Evolutionary conservation across 2,888 invertebrate genomes (phyloP), one percentile per base, ranked within the genome.

Genomic region (Eulithis prunata): DNA sequence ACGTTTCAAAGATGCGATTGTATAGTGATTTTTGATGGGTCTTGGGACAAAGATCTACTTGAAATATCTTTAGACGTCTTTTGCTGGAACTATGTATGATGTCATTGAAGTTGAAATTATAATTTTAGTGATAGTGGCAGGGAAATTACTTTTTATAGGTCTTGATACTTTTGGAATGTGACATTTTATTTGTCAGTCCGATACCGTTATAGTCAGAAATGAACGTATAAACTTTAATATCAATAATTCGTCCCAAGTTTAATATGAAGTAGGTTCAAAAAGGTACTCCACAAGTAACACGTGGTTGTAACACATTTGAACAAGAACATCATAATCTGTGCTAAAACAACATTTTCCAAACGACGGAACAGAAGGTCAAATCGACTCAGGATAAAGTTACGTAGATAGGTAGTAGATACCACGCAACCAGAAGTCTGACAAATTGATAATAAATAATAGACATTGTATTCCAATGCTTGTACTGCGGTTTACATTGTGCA

Each of bases 391-490:
- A 57, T 58, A 59, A 52, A 52, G 43, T 59, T 59, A 52, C 59
- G 41, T 41, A 32, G 52, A 21, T 56, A 32, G 52, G 38, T 56
- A 32, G 55, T 55, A 47, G 21, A 21, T 21, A 21, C 54, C 10
- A 53, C 63, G 55, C 66, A 66, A 59, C 56, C 54, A 11, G 60
- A 53, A 43, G 38, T 51, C 54, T 59, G 68, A 71, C 66, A 69
- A 64, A 68, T 66, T 64, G 62, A 57, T 64, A 65, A 63, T 66
- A 57, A 64, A 55, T 59, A 62, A 62, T 62, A 64, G 3, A 64
- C 45, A 45, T 58, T 47, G 66, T 70, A 68, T 70, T 57, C 13
- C 6, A 63, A 68, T 67, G 63, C 70, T 54, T 43, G 43, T 46
- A 57, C 21, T 68, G 68, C 61, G 70, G 70, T 68, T 67, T 65